These are phyloP conservation scores for Lysandra coridon DNA, from an alignment of 2,888 invertebrate genomes.

Conservation along the genomic window DNA sequence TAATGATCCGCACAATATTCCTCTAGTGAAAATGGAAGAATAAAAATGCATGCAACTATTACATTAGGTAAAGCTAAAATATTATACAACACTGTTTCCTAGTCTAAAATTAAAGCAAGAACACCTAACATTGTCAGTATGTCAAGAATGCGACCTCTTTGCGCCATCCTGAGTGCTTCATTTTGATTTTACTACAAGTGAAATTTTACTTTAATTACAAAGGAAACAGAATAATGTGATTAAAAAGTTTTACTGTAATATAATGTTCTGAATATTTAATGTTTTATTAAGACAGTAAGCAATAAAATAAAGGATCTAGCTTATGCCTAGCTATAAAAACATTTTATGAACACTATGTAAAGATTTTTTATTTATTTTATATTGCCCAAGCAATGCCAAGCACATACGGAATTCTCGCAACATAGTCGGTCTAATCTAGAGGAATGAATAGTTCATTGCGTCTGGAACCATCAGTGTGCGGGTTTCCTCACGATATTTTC, in stretches of 20 bases:
- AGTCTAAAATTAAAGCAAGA: background rate
- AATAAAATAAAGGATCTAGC: background rate
- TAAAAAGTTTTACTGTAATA: background rate
- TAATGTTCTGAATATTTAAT: conserved; percentile 17
- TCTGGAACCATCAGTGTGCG: no score
- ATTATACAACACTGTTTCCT: background rate
- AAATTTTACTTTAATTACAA: background rate
- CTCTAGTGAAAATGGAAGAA: no score
- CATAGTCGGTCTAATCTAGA: no score
- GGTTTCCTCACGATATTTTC: no score
- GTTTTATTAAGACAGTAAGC: background rate
- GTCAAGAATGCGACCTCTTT: conserved; percentile 7
- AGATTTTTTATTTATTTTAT: background rate
- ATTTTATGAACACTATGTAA: background rate
- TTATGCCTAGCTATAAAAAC: no score
- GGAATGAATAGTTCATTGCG: no score
- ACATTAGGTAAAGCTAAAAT: background rate
- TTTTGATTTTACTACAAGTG: background rate
- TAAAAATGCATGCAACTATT: background rate
- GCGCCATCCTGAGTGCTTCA: background rate
- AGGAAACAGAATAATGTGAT: background rate
- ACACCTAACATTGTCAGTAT: background rate
- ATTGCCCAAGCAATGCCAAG: background rate
- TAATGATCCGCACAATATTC: no score
- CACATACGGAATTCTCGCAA: no score